Percentiles rank a stretch among this genome's conserved stretches.
Conservation (phyloP, 2,888 invertebrate genomes). For the Mellilla xanthometata region DNA sequence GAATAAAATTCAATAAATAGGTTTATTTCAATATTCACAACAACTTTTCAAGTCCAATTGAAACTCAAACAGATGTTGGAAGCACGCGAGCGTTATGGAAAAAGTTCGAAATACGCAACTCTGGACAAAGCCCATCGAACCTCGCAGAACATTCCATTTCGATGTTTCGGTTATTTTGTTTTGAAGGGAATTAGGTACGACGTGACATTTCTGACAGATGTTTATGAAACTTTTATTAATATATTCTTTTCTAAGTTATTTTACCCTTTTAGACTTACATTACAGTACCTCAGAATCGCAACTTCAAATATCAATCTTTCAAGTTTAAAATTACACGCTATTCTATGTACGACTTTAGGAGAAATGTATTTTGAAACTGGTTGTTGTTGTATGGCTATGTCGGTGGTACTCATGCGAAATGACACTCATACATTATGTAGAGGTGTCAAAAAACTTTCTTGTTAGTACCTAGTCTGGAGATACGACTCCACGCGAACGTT, state of each 20-base stretch:
- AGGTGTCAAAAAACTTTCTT: constrained; percentile 23
- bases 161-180: constrained; percentile 4
- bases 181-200: constrained; percentile 1
- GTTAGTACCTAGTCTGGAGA: constrained; percentile 6
- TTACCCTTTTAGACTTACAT: too few species aligned
- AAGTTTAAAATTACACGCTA: too few species aligned
- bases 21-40: constrained; percentile 44
- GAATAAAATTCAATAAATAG: constrained; percentile 26
- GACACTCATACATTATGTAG: constrained; percentile 18
- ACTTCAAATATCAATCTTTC: too few species aligned
- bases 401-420: constrained; percentile 2
- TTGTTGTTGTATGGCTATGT: too few species aligned
- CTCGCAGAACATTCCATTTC: constrained; percentile 31
- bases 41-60: constrained; percentile 46
- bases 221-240: not conserved
- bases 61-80: constrained; percentile 49
- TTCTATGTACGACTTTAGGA: too few species aligned
- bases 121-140: constrained; percentile 23
- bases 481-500: constrained; percentile 11
- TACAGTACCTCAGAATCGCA: too few species aligned
- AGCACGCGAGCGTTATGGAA: constrained; percentile 46
- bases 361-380: too few species aligned
- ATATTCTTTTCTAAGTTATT: too few species aligned
- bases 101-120: constrained; percentile 47
- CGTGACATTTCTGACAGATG: constrained; percentile 9